These are phyloP conservation scores for Hemicrepidius hirtus DNA, from an alignment of 2,888 invertebrate species.

Conservation along the genomic window DNA sequence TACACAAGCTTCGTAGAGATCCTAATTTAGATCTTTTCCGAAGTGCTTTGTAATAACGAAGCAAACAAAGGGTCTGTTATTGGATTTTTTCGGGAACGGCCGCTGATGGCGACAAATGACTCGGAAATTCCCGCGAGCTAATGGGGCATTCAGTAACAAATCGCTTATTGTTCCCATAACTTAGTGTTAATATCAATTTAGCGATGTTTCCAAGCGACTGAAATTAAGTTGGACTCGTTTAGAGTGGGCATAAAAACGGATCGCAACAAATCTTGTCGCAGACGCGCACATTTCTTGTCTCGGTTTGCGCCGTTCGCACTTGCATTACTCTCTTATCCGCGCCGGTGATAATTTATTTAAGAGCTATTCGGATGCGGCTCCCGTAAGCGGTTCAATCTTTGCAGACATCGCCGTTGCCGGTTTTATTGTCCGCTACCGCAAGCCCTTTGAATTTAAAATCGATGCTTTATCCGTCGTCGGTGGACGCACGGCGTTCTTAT, in stretches of 20 bases:
- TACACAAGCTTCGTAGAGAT: conserved; percentile 42
- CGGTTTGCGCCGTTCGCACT: conserved; percentile 38
- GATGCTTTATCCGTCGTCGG: conserved; percentile 48
- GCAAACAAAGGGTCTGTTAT: conserved; percentile 49
- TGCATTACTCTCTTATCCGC: conserved; percentile 43
- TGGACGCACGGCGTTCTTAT: conserved; percentile 47
- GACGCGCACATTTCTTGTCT: conserved; percentile 7
- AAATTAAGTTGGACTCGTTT: conserved; percentile 46
- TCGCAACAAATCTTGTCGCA: conserved; percentile 18
- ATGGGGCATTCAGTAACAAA: conserved; percentile 46
- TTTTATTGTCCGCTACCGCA: conserved; percentile 52
- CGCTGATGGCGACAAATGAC: conserved; percentile 46
- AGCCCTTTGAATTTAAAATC: conserved; percentile 55
- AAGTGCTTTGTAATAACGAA: conserved; percentile 49
- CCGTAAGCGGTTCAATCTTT: conserved; percentile 54
- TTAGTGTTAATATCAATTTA: conserved; percentile 50
- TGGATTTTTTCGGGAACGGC: conserved; percentile 45
- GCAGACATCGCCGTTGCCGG: conserved; percentile 52
- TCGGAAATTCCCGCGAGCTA: conserved; percentile 46
- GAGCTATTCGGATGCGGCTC: conserved; percentile 57
- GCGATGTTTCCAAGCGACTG: conserved; percentile 47
- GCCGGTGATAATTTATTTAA: conserved; percentile 56
- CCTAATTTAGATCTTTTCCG: conserved; percentile 46
- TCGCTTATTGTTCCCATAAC: conserved; percentile 50
- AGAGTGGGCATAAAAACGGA: conserved; percentile 39